Evolutionary conservation across 2,797 vertebrate species (phyloP), one percentile per base, ranked within the genome.

Genomic region (Furcifer pardalis): DNA sequence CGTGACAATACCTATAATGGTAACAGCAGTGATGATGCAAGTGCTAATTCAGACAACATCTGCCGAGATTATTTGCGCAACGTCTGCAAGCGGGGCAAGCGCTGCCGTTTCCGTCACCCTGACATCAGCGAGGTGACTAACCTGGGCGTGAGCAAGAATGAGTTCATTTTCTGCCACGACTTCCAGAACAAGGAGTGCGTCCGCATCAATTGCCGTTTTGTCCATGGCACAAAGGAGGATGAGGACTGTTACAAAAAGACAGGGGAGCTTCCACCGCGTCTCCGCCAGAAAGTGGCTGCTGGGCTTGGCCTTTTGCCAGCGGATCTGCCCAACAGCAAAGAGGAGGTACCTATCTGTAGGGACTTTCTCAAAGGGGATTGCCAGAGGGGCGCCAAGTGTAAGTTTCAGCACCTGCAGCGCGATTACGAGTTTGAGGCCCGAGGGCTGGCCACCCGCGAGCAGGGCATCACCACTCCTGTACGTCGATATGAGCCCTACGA

Each of bases 151-250:
- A 97, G 98, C 91, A 99, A 99, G 95, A 99, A 99, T 1, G 98
- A 99, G 74, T 99, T 99, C 92, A 97, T 99, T 92, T 99, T 99
- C 94, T 99, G 98, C 93, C 98, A 99, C 23, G 98, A 99, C 92
- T 97, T 99, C 93, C 98, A 99, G 94, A 99, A 99, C 94, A 99
- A 98, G 90, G 98, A 99, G 90, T 99, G 98, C 21, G 96, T 97
- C 82, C 98, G 98, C 25, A 94, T 97, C 89, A 99, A 97, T 94
- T 99, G 98, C 93, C 97, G 98, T 88, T 99, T 99, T 87, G 98
- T 99, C 84, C 98, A 99, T 10, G 98, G 98, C 90, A 97, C 98
- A 79, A 99, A 99, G 91, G 98, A 99, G 79, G 98, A 99, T 52
- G 98, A 99, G 93, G 98, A 99, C 90, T 98, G 97, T 85, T 99